Evolutionary conservation across 2,888 invertebrate genomes (phyloP), one percentile per base, ranked within the genome.

Genomic region (Drosophila glabriapex): DNA sequence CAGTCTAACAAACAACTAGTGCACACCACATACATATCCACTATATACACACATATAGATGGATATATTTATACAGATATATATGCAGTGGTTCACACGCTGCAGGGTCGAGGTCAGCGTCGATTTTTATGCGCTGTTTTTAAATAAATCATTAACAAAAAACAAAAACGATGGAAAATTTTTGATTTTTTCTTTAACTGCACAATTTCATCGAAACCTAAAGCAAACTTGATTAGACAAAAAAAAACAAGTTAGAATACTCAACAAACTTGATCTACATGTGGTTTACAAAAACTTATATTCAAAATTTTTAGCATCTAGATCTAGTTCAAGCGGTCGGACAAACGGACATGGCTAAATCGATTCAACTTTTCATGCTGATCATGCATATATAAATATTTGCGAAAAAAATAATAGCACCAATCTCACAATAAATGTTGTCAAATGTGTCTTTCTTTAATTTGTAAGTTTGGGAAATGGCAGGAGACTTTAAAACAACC

Each of bases 81-180:
- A 25, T 41, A 70, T 60, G 35, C 29, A n/a, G 54, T 53, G 66
- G 79, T 82, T 88, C 80, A 76, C 71, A 82, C 63, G 67, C 16
- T 76, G 59, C 90, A 90, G 85, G 82, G 83, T 89, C 89, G 72
- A 71, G 83, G 85, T 69, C 87, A 84, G 65, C 62, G 70, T 16
- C 49, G 41, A 39, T 50, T 55, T 62, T 55, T 41, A 52, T 41
- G 31, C 41, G 39, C 50, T 19, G 35, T 68, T 16, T 25, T 25
- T 9, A 2, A 25, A 16, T 25, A 25, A 25, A 9, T 25, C 25
- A 16, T 16, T 16, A 46, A 16, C 7, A 22, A 43, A 9, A 25
- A 46, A 19, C 19, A 19, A 4, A 46, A 68, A 54, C 55, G 54
- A 43, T 58, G 58, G 29, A 58, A 58, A 58, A 1, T 31, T 41